Percentiles rank a stretch among this genome's conserved stretches.
phyloP scores from a whole-genome alignment of 1,140 invertebrate genomes.

The Panagrolaimus sp. region DNA sequence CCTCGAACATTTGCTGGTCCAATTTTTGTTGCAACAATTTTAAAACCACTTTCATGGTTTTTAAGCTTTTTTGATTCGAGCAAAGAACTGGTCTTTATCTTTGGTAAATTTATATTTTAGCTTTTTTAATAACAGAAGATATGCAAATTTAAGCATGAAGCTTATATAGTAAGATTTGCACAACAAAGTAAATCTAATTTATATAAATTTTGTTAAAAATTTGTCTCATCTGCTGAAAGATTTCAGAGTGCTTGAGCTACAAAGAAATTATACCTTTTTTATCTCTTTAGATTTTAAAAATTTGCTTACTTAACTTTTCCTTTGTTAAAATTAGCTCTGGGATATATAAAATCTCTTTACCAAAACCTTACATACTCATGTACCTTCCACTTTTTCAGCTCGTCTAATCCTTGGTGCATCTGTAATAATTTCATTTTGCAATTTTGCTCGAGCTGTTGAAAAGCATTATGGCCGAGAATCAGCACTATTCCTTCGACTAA shows the following conservation, averaged over 20 bases:
- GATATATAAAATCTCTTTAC: too few relatives aligned
- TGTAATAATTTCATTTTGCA: constrained; percentile 70
- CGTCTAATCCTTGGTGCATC: constrained; percentile 70
- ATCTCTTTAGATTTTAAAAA: too few relatives aligned
- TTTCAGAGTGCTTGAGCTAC: too few relatives aligned
- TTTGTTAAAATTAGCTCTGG: too few relatives aligned
- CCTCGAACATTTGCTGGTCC: constrained; percentile 91
- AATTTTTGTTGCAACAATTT: constrained; percentile 72
- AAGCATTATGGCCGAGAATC: constrained; percentile 73
- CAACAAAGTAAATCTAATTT: too few relatives aligned
- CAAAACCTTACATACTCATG: too few relatives aligned
- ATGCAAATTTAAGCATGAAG: too few relatives aligned
- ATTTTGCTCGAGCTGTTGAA: constrained; percentile 69
- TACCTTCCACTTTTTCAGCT: constrained; percentile 64
- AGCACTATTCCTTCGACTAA: constrained; percentile 73
- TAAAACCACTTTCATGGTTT: constrained; percentile 70
- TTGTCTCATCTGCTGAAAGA: too few relatives aligned
- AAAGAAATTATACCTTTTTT: too few relatives aligned
- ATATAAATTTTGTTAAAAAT: too few relatives aligned
- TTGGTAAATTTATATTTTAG: constrained; percentile 68
- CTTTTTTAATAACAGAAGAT: background rate
- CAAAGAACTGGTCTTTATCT: constrained; percentile 83
- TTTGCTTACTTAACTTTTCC: too few relatives aligned
- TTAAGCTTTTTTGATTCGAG: constrained; percentile 68
- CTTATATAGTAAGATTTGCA: too few relatives aligned